phyloP scores from a whole-genome alignment of 2,113 vertebrate genomes.

The Eulacestoma nigropectus region DNA sequence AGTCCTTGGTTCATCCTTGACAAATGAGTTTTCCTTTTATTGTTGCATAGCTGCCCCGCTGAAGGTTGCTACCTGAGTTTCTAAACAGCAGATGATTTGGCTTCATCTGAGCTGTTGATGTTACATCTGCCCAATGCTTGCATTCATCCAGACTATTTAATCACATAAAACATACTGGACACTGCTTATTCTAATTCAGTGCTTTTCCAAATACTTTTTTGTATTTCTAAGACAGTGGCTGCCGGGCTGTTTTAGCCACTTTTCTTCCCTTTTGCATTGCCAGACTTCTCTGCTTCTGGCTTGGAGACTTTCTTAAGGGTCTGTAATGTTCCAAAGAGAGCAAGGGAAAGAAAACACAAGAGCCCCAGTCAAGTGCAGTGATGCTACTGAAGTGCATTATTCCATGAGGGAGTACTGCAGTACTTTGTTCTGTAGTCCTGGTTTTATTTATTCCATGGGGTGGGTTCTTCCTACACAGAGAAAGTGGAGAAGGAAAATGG shows the following conservation, averaged over 20 bases:
- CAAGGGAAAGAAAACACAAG: not conserved
- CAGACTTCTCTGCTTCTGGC: not conserved
- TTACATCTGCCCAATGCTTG: not conserved
- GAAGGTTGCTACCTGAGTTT: slow-evolving; percentile 52
- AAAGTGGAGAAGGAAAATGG: not conserved
- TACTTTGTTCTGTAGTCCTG: not conserved
- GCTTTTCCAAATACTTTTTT: not conserved
- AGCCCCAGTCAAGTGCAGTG: not conserved
- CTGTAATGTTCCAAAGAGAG: not conserved
- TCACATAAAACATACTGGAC: not conserved
- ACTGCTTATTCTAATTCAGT: not conserved
- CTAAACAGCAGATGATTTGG: slow-evolving; percentile 57
- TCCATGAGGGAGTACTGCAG: not conserved
- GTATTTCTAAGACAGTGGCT: not conserved
- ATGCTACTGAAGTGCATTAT: not conserved
- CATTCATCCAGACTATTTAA: not conserved
- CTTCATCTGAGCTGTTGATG: slow-evolving; percentile 50
- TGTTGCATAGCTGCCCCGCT: slow-evolving; percentile 30
- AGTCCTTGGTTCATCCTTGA: slow-evolving; percentile 40
- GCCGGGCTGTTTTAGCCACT: not conserved
- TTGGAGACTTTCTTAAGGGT: not conserved
- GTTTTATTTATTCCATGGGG: not conserved
- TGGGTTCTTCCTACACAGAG: not conserved
- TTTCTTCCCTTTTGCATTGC: not conserved
- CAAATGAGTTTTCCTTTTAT: slow-evolving; percentile 34